These are phyloP conservation scores for Eubasilissa splendida DNA, from an alignment of 2,888 invertebrate species.

Conservation along the genomic window DNA sequence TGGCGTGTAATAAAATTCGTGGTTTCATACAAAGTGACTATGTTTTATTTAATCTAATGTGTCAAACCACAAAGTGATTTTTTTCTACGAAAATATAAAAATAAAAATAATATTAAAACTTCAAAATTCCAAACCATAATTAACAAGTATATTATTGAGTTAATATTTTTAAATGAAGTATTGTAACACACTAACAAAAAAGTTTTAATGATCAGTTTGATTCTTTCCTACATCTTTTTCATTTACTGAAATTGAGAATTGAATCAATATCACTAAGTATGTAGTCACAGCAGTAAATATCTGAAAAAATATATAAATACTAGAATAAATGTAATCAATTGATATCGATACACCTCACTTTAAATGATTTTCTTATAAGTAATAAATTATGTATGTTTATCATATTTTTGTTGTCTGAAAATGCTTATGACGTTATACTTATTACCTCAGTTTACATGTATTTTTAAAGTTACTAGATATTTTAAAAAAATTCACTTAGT, in stretches of 20 bases:
- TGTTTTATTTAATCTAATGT: not conserved
- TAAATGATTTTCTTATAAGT: not conserved
- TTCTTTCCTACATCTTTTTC: constrained; percentile 1
- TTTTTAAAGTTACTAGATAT: too few species aligned
- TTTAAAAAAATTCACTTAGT: too few species aligned
- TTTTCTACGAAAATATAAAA: not conserved
- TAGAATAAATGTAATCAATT: not conserved
- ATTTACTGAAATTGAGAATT: constrained; percentile 35
- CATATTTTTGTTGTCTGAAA: too few species aligned
- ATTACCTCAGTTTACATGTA: too few species aligned
- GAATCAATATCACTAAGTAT: constrained; percentile 44
- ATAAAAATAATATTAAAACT: not conserved
- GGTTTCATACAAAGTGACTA: too few species aligned
- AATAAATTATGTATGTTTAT: not conserved
- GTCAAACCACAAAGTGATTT: not conserved
- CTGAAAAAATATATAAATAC: constrained; percentile 33
- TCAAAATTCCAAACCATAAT: not conserved
- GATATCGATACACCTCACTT: not conserved
- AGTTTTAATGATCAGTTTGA: not conserved
- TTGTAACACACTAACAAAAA: not conserved
- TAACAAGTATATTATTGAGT: not conserved
- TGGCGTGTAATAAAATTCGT: too few species aligned
- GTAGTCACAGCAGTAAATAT: constrained; percentile 43
- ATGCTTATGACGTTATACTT: too few species aligned
- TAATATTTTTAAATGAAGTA: not conserved